Percentiles rank a stretch among this genome's conserved stretches.
These are phyloP conservation scores for Pangasianodon gigas DNA, from an alignment of 2,113 vertebrate genomes.

Conservation along the genomic window DNA sequence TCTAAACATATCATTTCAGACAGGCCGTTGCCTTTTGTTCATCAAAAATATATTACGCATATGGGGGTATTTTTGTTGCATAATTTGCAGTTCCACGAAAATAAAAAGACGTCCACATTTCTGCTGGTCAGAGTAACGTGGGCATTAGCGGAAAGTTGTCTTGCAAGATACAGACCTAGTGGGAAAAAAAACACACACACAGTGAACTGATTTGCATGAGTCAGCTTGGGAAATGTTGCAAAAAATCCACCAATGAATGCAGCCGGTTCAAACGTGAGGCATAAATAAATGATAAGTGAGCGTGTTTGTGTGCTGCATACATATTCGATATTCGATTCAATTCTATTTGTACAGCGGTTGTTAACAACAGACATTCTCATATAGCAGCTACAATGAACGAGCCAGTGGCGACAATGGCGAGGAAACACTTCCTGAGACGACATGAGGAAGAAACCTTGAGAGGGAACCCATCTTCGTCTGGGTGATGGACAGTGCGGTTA, in stretches of 20 bases:
- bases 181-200: background rate
- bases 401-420: background rate
- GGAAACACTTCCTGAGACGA: background rate
- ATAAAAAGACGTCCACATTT: background rate
- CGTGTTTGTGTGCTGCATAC: no score
- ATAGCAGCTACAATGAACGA: no score
- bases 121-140: background rate
- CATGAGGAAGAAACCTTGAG: background rate
- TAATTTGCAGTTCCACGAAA: background rate
- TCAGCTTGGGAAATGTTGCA: background rate
- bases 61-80: background rate
- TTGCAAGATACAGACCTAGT: background rate
- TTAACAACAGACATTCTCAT: no score
- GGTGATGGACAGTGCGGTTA: background rate
- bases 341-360: no score
- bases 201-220: background rate
- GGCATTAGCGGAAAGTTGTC: background rate
- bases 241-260: background rate
- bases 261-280: background rate
- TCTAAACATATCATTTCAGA: background rate
- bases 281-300: no score
- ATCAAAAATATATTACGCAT: background rate
- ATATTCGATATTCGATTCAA: no score
- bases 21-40: background rate
- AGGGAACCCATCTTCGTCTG: background rate